phyloP scores from a whole-genome alignment of 1,140 invertebrate species.

The Euura saliciscinereae region DNA sequence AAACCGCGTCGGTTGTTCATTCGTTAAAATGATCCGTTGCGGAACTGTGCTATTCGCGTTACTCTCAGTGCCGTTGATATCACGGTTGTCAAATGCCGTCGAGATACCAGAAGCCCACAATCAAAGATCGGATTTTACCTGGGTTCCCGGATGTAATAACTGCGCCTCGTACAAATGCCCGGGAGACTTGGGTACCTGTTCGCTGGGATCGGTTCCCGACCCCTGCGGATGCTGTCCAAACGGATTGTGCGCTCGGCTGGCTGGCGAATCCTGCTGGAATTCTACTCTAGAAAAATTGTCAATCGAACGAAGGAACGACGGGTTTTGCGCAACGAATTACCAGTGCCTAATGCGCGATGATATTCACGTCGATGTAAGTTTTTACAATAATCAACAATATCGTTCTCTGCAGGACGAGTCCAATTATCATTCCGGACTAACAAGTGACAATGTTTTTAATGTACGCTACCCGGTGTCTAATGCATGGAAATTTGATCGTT shows the following conservation, averaged over 20 bases:
- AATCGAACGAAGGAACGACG: constrained; percentile 39
- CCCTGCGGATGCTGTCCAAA: constrained; percentile 63
- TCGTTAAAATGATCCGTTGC: no score
- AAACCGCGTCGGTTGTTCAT: no score
- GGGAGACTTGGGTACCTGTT: constrained; percentile 46
- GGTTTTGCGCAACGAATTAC: constrained; percentile 48
- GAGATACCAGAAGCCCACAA: constrained; percentile 2
- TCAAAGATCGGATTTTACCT: neutral
- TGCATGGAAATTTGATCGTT: neutral
- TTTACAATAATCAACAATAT: no score
- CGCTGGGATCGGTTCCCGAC: constrained; percentile 59
- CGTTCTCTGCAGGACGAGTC: no score
- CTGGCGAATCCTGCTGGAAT: constrained; percentile 65
- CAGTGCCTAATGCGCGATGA: constrained; percentile 45
- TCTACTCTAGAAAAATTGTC: constrained; percentile 40
- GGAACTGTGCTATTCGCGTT: no score
- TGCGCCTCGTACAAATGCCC: constrained; percentile 37
- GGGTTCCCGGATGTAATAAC: constrained; percentile 13
- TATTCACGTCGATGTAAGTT: constrained; percentile 42
- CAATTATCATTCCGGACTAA: constrained; percentile 5
- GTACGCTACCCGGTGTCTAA: neutral
- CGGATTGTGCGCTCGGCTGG: constrained; percentile 61
- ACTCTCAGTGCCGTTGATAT: no score
- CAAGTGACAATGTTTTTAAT: constrained; percentile 11
- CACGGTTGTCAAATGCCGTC: neutral